phyloP scores from a whole-genome alignment of 2,113 vertebrate genomes.

The Cynopterus brachyotis region DNA sequence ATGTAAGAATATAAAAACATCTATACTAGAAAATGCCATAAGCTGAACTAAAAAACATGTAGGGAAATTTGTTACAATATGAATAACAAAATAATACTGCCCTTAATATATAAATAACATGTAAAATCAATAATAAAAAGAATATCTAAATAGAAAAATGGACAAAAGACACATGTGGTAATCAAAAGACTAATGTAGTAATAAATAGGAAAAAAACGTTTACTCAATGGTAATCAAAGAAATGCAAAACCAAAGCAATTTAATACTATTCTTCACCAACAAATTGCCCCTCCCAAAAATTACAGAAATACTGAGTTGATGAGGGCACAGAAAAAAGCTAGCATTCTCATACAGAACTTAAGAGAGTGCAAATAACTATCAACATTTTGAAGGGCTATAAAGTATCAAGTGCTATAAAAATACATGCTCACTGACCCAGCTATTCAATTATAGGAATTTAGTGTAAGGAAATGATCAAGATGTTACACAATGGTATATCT shows the following conservation, averaged over 20 bases:
- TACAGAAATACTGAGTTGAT: neutral
- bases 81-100: neutral
- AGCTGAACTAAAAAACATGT: neutral
- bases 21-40: neutral
- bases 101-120: neutral
- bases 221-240: neutral
- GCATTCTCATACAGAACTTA: neutral
- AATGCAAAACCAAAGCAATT: slow-evolving; percentile 19
- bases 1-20: neutral
- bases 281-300: neutral
- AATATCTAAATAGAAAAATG: neutral
- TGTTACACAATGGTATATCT: neutral
- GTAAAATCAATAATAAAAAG: neutral
- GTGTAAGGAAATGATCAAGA: neutral
- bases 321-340: neutral
- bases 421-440: neutral
- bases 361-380: neutral
- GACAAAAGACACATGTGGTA: neutral
- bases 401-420: neutral
- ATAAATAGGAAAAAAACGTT: slow-evolving; percentile 3
- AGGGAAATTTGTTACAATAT: neutral
- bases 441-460: neutral
- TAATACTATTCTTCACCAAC: neutral
- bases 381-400: neutral
- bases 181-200: neutral